These are phyloP conservation scores for Pachymerium ferrugineum DNA, from an alignment of 2,888 invertebrate species.

Conservation along the genomic window DNA sequence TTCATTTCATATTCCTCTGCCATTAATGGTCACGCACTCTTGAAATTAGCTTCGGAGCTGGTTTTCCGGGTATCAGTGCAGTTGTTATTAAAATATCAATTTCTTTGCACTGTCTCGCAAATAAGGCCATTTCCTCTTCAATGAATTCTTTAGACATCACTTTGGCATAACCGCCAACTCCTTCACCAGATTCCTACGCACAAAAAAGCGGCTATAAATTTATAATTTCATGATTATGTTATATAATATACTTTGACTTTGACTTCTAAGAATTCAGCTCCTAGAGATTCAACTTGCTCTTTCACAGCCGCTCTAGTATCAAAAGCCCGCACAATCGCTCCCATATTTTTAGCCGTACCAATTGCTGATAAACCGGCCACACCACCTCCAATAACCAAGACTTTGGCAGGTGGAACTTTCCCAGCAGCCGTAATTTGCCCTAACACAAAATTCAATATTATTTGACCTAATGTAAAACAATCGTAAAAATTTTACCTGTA, in stretches of 20 bases:
- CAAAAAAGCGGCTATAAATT: neutral
- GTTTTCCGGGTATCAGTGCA: slow-evolving; percentile 80
- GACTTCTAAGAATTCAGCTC: slow-evolving; percentile 79
- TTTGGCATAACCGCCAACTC: slow-evolving; percentile 72
- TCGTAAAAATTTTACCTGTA: slow-evolving; percentile 56
- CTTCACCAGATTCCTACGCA: slow-evolving; percentile 53
- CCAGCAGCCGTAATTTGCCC: slow-evolving; percentile 53
- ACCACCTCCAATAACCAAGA: slow-evolving; percentile 80
- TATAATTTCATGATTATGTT: neutral
- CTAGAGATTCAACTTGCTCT: slow-evolving; percentile 79
- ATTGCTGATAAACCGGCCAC: slow-evolving; percentile 82
- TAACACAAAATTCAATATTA: slow-evolving; percentile 36
- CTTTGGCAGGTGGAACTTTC: slow-evolving; percentile 81
- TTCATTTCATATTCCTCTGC: neutral
- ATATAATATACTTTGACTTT: slow-evolving; percentile 58
- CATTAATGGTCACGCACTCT: slow-evolving; percentile 54
- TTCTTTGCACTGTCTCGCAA: slow-evolving; percentile 77
- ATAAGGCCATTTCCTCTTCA: slow-evolving; percentile 75
- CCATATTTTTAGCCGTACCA: slow-evolving; percentile 79
- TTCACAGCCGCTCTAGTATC: slow-evolving; percentile 77
- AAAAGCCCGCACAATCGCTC: slow-evolving; percentile 80
- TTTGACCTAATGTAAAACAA: neutral
- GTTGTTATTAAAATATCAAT: slow-evolving; percentile 85
- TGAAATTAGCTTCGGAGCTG: slow-evolving; percentile 70
- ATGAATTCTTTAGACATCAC: slow-evolving; percentile 81